Conservation (phyloP, 1,140 invertebrate genomes). For the Rhopalosiphum maidis region DNA sequence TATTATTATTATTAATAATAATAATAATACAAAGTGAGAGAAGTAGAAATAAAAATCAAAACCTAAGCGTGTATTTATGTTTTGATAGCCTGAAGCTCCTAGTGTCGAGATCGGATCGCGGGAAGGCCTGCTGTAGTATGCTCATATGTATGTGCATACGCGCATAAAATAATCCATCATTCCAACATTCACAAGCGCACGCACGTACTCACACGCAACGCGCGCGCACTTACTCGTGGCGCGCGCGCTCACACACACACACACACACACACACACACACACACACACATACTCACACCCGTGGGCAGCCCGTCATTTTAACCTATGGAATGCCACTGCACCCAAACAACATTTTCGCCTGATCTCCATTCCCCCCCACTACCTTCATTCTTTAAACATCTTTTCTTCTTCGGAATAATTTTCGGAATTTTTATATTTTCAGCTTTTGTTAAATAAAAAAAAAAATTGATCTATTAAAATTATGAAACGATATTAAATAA, state of each 20-base stretch:
- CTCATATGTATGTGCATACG: conserved; percentile 42
- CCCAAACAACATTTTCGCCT: conserved; percentile 57
- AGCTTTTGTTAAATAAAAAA: background rate
- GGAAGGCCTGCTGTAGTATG: conserved; percentile 39
- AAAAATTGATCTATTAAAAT: conserved; percentile 15
- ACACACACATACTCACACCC: conserved; percentile 21
- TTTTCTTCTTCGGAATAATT: conserved; percentile 14
- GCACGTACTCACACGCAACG: background rate
- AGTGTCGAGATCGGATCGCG: conserved; percentile 52
- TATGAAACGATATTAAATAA: background rate
- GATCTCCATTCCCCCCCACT: conserved; percentile 27
- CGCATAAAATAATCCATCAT: conserved; percentile 57
- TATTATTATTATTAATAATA: conserved; percentile 32
- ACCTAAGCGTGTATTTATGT: conserved; percentile 52
- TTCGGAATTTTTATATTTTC: conserved; percentile 17
- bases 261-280: background rate
- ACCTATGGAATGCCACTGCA: conserved; percentile 57
- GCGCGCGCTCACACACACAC: background rate
- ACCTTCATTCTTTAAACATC: background rate
- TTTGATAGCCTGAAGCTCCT: conserved; percentile 56
- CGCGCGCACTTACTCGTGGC: background rate
- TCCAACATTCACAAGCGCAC: conserved; percentile 53
- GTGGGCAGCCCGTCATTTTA: conserved; percentile 55
- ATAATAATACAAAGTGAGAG: conserved; percentile 31
- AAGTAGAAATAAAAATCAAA: conserved; percentile 37